Conservation (phyloP, 2,888 invertebrate species). For the Chorisops tibialis region DNA sequence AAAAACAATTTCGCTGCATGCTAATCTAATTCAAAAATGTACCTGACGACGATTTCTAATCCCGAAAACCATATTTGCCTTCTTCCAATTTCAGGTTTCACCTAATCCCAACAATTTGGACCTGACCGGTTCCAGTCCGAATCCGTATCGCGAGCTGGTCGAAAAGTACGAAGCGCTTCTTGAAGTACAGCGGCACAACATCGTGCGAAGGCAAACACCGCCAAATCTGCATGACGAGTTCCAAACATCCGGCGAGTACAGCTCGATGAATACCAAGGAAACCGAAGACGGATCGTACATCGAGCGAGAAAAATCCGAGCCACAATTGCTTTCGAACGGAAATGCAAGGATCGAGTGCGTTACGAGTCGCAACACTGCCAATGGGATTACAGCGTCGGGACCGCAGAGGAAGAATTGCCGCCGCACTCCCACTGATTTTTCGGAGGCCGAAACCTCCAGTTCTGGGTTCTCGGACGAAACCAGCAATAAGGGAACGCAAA, state of each 20-base stretch:
- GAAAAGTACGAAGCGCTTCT: constrained; percentile 82
- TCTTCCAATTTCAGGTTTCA: constrained; percentile 37
- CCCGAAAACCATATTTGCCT: neutral
- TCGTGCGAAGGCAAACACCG: constrained; percentile 55
- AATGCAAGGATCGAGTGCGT: neutral
- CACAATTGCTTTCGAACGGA: neutral
- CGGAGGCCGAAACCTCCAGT: constrained; percentile 80
- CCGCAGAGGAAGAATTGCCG: constrained; percentile 57
- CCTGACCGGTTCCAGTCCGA: constrained; percentile 50
- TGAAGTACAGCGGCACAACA: constrained; percentile 69
- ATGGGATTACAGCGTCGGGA: neutral
- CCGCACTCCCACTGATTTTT: constrained; percentile 76
- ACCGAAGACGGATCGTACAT: constrained; percentile 50
- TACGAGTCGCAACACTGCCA: neutral
- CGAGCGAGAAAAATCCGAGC: constrained; percentile 53
- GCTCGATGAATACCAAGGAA: constrained; percentile 61
- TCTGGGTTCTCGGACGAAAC: constrained; percentile 83
- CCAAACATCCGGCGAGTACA: constrained; percentile 71
- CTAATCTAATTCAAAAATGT: too few species aligned
- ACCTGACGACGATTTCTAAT: too few species aligned
- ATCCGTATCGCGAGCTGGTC: constrained; percentile 75
- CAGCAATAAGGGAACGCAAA: constrained; percentile 78
- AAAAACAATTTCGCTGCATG: too few species aligned
- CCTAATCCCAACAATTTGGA: constrained; percentile 42
- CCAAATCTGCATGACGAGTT: constrained; percentile 59